Base-by-base conservation (phyloP, 2,113 vertebrate species). In the Siniperca knerii region DNA sequence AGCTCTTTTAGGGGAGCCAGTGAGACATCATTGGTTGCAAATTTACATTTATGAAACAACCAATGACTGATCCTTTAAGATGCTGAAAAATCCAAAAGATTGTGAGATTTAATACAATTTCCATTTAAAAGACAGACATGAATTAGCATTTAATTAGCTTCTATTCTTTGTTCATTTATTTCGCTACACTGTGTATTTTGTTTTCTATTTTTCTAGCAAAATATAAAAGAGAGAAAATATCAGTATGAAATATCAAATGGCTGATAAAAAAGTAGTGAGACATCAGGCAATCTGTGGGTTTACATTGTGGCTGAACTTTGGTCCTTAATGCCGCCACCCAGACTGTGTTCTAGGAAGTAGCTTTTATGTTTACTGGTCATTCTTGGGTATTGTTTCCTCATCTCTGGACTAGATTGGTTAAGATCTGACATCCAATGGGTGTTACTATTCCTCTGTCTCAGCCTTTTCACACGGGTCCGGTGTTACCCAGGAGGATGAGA, bases 311-410 rank as follows among this genome's bases (percentile, higher is more conserved):
- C 50, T 79, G n/a, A 81, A 68, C 71, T 86, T 68, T 68, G 42
- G 58, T 13, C 64, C 65, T 60, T 29, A 3, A 33, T 2, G 61
- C 44, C 71, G 0, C 78, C 15, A 71, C 58, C 67, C 81, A 65
- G 61, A 29, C 68, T 55, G 61, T 29, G 75, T 62, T 82, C 35
- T 18, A 76, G 79, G 85, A 91, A 83, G 81, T 61, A 16, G 55
- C 15, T n/a, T 60, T 82, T 90, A 92, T 91, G 83, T 82, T 81
- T 87, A 83, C 65, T 4, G 44, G n/a, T 52, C 25, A 73, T 79
- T 86, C 52, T 83, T 21, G 29, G 35, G n/a, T 29, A 84, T 84
- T 64, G 75, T 82, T 84, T 88, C 69, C 58, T 77, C 12, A 35
- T 76, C 44, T 64, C 15, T 60, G 52, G 2, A 52, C 16, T 48